Evolutionary conservation across 2,797 vertebrate species (phyloP).

Genomic region (Momotus momota): DNA sequence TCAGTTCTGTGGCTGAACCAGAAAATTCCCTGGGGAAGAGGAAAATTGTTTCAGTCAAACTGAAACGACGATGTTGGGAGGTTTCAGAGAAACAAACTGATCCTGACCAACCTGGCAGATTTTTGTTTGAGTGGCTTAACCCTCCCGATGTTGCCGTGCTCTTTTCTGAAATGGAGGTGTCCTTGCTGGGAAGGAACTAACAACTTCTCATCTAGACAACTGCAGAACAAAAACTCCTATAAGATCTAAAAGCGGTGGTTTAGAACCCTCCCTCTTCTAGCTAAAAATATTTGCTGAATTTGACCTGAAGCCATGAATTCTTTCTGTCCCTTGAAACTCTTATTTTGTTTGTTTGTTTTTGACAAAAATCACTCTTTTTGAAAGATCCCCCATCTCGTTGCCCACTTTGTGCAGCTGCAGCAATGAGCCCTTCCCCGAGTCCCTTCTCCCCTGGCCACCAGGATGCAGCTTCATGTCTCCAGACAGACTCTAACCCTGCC

Average conservation of each 20-base stretch:
- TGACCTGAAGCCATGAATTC: conserved; percentile 42
- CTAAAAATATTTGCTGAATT: conserved; percentile 60
- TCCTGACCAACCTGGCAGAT: conserved; percentile 12
- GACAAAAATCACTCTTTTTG: neutral
- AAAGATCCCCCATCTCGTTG: neutral
- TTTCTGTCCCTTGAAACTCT: conserved; percentile 28
- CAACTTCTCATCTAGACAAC: neutral
- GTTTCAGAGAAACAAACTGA: neutral
- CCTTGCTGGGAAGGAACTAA: neutral
- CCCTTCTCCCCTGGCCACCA: neutral
- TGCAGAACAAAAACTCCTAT: neutral
- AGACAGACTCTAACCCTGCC: fast-evolving
- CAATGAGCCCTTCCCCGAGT: neutral
- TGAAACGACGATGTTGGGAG: neutral
- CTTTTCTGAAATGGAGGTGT: neutral
- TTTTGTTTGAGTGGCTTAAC: neutral
- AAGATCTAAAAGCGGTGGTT: neutral
- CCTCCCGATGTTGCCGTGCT: neutral
- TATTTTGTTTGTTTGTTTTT: neutral
- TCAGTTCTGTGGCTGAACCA: conserved; percentile 45
- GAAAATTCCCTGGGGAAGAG: conserved; percentile 26
- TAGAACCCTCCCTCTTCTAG: conserved; percentile 8
- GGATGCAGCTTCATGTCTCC: neutral
- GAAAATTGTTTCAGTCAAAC: conserved; percentile 27
- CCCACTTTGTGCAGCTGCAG: neutral